Percentiles rank a stretch among this genome's conserved stretches.
These are phyloP conservation scores for Brachionichthys hirsutus DNA, from an alignment of 2,113 vertebrate species.

Conservation along the genomic window DNA sequence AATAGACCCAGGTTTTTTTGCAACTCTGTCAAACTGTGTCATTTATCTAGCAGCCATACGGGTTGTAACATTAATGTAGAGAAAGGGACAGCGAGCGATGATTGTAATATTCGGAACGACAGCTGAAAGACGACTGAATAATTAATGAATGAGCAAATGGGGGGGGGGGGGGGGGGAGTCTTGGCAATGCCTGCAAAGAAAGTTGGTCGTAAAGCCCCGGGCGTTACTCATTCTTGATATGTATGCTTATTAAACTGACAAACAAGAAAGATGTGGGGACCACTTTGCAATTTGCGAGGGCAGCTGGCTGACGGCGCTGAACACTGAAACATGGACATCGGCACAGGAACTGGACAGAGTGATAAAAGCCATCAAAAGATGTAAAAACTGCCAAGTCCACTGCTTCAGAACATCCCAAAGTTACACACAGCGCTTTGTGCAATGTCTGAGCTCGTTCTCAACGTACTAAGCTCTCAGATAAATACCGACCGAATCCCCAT, in stretches of 20 bases:
- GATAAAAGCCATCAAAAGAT: not conserved
- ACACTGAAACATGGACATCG: not conserved
- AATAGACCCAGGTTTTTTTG: too few relatives aligned
- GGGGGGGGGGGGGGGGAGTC: constrained; percentile 43
- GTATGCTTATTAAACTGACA: constrained; percentile 57
- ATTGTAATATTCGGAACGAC: constrained; percentile 42
- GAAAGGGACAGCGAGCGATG: constrained; percentile 16
- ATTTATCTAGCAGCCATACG: not conserved
- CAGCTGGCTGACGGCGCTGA: constrained; percentile 12
- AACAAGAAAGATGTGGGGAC: constrained; percentile 36
- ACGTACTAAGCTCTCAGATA: too few relatives aligned
- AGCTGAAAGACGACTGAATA: constrained; percentile 50
- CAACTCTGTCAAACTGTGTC: too few relatives aligned
- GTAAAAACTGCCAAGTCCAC: too few relatives aligned
- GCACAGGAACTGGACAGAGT: not conserved
- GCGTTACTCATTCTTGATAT: constrained; percentile 17
- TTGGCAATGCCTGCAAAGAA: not conserved
- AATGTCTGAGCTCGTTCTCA: too few relatives aligned
- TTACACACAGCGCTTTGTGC: too few relatives aligned
- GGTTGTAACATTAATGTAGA: not conserved
- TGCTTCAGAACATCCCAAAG: too few relatives aligned
- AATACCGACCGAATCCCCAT: constrained; percentile 13
- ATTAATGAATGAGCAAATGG: constrained; percentile 60
- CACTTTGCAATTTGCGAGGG: constrained; percentile 20
- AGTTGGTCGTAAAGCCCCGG: constrained; percentile 3